Base-by-base conservation (phyloP, 2,888 invertebrate genomes). In the Bellardia bayeri region DNA sequence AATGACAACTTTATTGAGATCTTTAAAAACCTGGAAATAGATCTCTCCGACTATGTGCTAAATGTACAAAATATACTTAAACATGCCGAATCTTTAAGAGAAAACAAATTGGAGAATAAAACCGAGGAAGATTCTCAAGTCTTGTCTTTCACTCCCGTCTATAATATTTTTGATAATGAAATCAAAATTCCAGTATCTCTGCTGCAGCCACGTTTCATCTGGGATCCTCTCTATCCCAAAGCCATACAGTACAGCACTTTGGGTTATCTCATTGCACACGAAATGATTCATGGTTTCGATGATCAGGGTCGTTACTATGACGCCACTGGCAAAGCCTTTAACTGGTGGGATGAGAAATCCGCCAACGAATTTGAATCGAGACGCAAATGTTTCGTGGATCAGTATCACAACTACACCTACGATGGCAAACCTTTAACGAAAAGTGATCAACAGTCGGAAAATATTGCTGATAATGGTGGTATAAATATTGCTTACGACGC, bases 381-480 rank as follows among this genome's bases (percentile, higher is more conserved):
- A 0, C 90, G 91, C 42, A 90, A 91, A 49, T 93, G 93, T 78
- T 92, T 93, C 51, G 91, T 91, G 69, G 91, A 91, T 0, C 93
- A 93, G 51, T 92, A 93, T 69, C 92, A 92, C 68, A 74, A 81
- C 4, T 92, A 90, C 74, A 90, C 86, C 23, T 92, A 92, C 49
- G 90, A 88, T 8, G 91, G 90, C 3, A 42, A 37, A 0, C 80
- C n/a, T 3, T 72, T 92, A 37, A 91, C 91, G 0, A 89, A 90
- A 23, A 89, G 80, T n/a, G 51, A 66, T 0, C 40, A 80, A 2
- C 92, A 93, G 45, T 89, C 92, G 63, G 93, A 93, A 83, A 92
- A 93, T 76, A 91, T 93, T 13, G 92, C 93, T 1, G 93, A 93
- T 78, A 93, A 91, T 90, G 93, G 90, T 2, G 93, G 90, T 33